Evolutionary conservation across 1,140 invertebrate species (phyloP).

Genomic region (Steinernema feltiae): DNA sequence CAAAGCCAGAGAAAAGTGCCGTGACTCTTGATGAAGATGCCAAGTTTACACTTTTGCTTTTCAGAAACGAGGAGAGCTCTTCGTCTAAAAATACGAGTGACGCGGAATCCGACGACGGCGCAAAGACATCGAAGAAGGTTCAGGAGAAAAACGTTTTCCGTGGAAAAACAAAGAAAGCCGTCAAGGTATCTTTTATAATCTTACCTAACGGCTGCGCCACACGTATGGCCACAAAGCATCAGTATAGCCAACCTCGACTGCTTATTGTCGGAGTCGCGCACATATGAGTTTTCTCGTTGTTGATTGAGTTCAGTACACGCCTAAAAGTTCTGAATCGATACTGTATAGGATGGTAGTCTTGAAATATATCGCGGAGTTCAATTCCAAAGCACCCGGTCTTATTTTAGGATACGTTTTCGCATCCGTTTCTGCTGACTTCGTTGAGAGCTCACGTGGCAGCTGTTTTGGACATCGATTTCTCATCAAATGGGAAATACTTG

Average conservation of each 20-base stretch:
- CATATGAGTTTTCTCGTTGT: no score
- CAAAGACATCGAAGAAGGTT: not conserved
- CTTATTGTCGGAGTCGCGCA: no score
- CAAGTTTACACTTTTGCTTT: not conserved
- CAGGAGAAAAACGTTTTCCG: not conserved
- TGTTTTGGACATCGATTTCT: conserved; percentile 72
- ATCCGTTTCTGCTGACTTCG: conserved; percentile 71
- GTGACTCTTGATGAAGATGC: not conserved
- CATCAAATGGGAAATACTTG: conserved; percentile 75
- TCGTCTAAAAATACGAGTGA: no score
- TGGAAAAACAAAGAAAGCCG: not conserved
- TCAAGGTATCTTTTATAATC: not conserved
- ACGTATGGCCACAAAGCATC: no score
- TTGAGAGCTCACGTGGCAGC: conserved; percentile 73
- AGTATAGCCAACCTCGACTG: no score
- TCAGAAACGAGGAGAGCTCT: not conserved
- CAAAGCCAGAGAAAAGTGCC: not conserved
- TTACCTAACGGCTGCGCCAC: no score
- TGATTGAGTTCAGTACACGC: not conserved
- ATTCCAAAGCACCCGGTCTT: no score
- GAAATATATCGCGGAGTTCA: no score
- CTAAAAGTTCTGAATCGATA: no score
- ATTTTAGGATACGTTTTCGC: conserved; percentile 61
- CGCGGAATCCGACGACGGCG: no score
- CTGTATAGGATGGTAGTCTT: no score